phyloP scores from a whole-genome alignment of 1,140 invertebrate genomes.

The Tetramorium parvispinum region DNA sequence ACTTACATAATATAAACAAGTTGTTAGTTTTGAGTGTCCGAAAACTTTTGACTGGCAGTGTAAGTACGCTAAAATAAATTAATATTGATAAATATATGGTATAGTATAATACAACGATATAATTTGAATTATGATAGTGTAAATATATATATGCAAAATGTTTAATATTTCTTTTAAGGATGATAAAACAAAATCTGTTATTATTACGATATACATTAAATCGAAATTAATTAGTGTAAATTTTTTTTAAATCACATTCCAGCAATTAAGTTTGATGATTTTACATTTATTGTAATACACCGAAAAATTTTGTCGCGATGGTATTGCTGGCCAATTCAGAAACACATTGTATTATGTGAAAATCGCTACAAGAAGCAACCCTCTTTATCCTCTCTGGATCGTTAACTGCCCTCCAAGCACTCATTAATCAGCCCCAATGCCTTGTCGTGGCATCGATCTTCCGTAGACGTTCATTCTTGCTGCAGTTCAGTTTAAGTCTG shows the following conservation, averaged over 20 bases:
- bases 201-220: no score
- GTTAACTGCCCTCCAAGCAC: constrained; percentile 29
- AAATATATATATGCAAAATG: background rate
- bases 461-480: constrained; percentile 16
- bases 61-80: background rate
- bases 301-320: background rate
- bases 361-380: constrained; percentile 43
- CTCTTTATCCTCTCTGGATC: constrained; percentile 53
- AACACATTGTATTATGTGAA: constrained; percentile 37
- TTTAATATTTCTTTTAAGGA: background rate
- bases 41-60: no score
- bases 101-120: background rate
- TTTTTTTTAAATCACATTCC: background rate
- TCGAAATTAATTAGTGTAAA: background rate
- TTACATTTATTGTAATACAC: background rate
- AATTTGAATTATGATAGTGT: background rate
- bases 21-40: no score
- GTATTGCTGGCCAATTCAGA: background rate
- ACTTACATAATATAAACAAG: no score
- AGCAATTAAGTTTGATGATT: background rate
- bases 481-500: constrained; percentile 1
- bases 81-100: background rate
- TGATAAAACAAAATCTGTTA: background rate
- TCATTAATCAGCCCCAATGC: constrained; percentile 51
- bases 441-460: constrained; percentile 42